Conservation (phyloP, 2,797 vertebrate species). For the Mormyrus proboscirostris region DNA sequence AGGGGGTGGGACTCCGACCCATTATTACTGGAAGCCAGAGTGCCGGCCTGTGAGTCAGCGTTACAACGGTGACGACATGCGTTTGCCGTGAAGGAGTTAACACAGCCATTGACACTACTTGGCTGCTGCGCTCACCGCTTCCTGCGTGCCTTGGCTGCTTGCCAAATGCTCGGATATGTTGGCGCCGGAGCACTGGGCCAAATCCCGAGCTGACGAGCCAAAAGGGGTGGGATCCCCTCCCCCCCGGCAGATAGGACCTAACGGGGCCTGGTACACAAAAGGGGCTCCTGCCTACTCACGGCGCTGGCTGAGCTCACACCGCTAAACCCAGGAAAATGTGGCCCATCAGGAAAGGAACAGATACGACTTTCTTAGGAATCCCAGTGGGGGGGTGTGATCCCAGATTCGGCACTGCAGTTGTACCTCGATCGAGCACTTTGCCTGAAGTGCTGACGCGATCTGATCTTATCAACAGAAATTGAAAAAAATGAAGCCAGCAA, state of each 20-base stretch:
- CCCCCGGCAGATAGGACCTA: neutral
- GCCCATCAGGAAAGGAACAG: neutral
- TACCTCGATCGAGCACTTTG: neutral
- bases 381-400: neutral
- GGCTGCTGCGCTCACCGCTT: conserved; percentile 2
- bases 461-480: neutral
- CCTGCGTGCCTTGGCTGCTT: neutral
- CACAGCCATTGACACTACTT: neutral
- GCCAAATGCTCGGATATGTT: neutral
- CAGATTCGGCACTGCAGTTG: neutral
- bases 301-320: too few relatives aligned
- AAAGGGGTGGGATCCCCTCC: neutral
- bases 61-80: neutral
- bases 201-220: neutral
- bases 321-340: neutral
- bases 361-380: neutral
- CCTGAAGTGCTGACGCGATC: neutral
- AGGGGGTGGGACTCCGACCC: neutral
- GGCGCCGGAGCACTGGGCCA: neutral
- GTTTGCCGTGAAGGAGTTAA: neutral
- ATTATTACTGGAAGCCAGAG: conserved; percentile 11
- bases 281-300: neutral
- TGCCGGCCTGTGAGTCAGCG: neutral
- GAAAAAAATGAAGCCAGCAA: neutral
- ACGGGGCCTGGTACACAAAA: neutral